phyloP scores from a whole-genome alignment of 2,888 invertebrate species.

The Meiosimyza decipiens region DNA sequence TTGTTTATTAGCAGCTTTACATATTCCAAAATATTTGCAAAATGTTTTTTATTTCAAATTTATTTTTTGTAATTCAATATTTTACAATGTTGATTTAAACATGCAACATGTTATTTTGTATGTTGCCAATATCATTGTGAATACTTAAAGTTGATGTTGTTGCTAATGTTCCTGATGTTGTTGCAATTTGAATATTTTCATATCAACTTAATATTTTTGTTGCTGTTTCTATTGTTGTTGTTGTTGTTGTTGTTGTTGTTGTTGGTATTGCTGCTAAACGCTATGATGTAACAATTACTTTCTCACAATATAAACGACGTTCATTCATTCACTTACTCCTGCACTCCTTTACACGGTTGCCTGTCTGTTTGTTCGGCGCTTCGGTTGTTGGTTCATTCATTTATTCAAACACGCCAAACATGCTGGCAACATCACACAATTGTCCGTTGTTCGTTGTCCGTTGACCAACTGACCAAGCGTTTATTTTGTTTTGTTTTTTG shows the following conservation, averaged over 20 bases:
- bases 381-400: background rate
- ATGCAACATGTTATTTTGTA: constrained; percentile 1
- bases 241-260: constrained; percentile 1
- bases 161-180: background rate
- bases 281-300: constrained; percentile 12
- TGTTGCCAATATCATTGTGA: background rate
- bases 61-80: too few species aligned
- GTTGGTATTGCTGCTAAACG: background rate
- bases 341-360: background rate
- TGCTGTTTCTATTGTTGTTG: constrained; percentile 1
- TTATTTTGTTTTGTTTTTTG: background rate
- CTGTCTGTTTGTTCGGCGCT: background rate
- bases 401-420: constrained; percentile 9
- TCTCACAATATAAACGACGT: constrained; percentile 3
- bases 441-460: background rate
- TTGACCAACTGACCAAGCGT: constrained; percentile 14
- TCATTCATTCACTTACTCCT: constrained; percentile 1
- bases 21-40: too few species aligned
- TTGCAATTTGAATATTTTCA: background rate
- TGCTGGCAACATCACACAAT: constrained; percentile 7
- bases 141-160: background rate
- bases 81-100: background rate
- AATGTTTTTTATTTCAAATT: too few species aligned
- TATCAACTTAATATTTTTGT: background rate
- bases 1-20: too few species aligned